These are phyloP conservation scores for Drosophila busckii DNA, from an alignment of 1,140 invertebrate genomes.

Conservation along the genomic window DNA sequence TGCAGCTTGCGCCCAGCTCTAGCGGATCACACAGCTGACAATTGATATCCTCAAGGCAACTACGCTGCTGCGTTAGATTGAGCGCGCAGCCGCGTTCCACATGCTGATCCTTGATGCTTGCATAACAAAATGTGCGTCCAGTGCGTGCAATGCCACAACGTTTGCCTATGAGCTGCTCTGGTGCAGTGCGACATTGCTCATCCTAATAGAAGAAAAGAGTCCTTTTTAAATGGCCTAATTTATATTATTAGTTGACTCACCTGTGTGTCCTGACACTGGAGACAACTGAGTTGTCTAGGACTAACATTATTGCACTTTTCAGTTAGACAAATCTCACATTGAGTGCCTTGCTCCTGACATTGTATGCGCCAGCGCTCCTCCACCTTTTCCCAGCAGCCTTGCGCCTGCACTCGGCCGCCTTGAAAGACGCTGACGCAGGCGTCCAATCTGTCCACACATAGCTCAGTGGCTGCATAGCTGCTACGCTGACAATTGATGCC, in stretches of 20 bases:
- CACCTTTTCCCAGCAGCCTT: conserved; percentile 49
- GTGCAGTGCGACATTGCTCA: conserved; percentile 23
- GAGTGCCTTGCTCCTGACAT: conserved; percentile 1
- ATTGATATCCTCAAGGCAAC: conserved; percentile 32
- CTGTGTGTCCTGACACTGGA: conserved; percentile 51
- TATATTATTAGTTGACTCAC: conserved; percentile 5
- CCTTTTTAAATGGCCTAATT: not conserved
- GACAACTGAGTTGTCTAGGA: conserved; percentile 25
- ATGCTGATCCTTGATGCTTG: conserved; percentile 16
- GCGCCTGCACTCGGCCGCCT: conserved; percentile 40
- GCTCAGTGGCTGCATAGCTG: conserved; percentile 37
- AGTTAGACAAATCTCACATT: conserved; percentile 47
- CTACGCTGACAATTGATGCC: conserved; percentile 66
- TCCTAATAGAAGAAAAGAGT: conserved; percentile 25
- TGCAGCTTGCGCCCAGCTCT: conserved; percentile 44
- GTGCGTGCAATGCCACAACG: conserved; percentile 46
- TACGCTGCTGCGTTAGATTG: conserved; percentile 38
- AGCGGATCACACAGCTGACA: conserved; percentile 57
- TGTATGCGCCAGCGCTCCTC: conserved; percentile 19
- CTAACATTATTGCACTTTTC: conserved; percentile 53
- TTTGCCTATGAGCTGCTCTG: conserved; percentile 17
- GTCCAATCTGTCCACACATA: conserved; percentile 50
- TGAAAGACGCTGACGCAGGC: conserved; percentile 59
- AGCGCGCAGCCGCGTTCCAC: conserved; percentile 48
- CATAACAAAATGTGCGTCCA: conserved; percentile 52